Base-by-base conservation (phyloP, 2,797 vertebrate genomes). In the Gambusia yucatana region DNA sequence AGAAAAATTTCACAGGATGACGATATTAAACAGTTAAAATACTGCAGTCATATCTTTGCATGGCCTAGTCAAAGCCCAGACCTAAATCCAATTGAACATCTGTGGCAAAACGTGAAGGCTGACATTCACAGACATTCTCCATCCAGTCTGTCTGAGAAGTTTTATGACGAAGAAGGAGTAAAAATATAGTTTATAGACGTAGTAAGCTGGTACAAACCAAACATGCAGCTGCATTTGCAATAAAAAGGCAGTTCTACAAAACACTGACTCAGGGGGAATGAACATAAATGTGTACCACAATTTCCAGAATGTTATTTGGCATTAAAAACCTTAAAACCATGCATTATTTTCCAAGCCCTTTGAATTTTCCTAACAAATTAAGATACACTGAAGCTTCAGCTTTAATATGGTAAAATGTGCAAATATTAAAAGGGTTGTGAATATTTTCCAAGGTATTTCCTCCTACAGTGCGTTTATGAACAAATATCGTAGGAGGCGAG, bases 401-500 rank as follows among this genome's bases (percentile, higher is more conserved):
- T 70, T 43, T 28, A n/a, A n/a, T n/a, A 5, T 69, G 11, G n/a
- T 16, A 25, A 70, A 28, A 70, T 28, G 41, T 44, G 41, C 5
- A 28, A 22, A 25, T 5, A 22, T 67, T 67, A 9, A 25, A 44
- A 17, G 41, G 41, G 25, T 14, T 16, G 61, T 39, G 28, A n/a
- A 70, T n/a, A 46, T 16, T 46, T 28, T 44, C 13, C 11, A 28
- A 44, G 25, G 1, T 44, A 85, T 86, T 76, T 88, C 84, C 79
- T 91, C 88, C 89, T 82, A 82, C 83, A 59, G 69, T 46, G 77
- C 72, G 55, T 77, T 87, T 86, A 81, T 83, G 87, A 89, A 91
- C 88, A 86, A 90, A 90, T 84, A 84, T 82, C 77, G 87, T 85
- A 87, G 87, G 86, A 91, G 89, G 86, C 28, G 2, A 81, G 83